phyloP scores from a whole-genome alignment of 2,888 invertebrate genomes.

The Ferdinandea cuprea region DNA sequence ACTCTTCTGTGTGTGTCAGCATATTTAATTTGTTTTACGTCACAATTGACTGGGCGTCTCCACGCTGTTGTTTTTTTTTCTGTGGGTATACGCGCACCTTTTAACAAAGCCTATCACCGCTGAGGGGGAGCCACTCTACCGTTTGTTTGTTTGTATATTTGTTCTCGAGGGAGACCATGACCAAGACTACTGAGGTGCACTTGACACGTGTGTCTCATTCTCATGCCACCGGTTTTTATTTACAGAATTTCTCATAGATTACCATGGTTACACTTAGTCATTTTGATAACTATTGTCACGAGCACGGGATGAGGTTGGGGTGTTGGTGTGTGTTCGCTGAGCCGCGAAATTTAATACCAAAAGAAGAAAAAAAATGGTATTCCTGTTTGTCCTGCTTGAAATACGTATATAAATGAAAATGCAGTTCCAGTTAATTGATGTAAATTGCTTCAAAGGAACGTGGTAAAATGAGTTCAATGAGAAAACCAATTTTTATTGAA shows the following conservation, averaged over 20 bases:
- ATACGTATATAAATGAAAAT: conserved; percentile 34
- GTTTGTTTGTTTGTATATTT: conserved; percentile 43
- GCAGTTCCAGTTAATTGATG: conserved; percentile 50
- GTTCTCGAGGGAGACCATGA: conserved; percentile 36
- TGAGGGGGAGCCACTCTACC: conserved; percentile 39
- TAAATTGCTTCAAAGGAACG: conserved; percentile 30
- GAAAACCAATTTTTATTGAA: conserved; percentile 7
- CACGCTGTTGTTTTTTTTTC: background rate
- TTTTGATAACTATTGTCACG: conserved; percentile 6
- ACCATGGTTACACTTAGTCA: conserved; percentile 54
- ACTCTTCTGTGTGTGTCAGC: conserved; percentile 50
- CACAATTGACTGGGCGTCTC: conserved; percentile 65
- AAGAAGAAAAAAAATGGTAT: conserved; percentile 1
- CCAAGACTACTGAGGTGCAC: conserved; percentile 13
- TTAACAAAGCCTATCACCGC: conserved; percentile 8
- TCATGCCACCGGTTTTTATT: conserved; percentile 65
- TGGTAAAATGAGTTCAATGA: conserved; percentile 19
- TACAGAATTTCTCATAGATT: conserved; percentile 68
- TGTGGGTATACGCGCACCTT: conserved; percentile 28
- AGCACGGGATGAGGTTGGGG: background rate
- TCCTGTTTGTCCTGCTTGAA: conserved; percentile 13
- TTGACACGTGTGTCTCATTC: conserved; percentile 66
- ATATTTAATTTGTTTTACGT: conserved; percentile 72
- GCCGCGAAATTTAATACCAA: background rate
- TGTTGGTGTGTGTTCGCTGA: conserved; percentile 15